A percentile compares a stretch with the other conserved stretches of the same genome.
phyloP scores from a whole-genome alignment of 2,797 vertebrate genomes.

The Discoglossus pictus region DNA sequence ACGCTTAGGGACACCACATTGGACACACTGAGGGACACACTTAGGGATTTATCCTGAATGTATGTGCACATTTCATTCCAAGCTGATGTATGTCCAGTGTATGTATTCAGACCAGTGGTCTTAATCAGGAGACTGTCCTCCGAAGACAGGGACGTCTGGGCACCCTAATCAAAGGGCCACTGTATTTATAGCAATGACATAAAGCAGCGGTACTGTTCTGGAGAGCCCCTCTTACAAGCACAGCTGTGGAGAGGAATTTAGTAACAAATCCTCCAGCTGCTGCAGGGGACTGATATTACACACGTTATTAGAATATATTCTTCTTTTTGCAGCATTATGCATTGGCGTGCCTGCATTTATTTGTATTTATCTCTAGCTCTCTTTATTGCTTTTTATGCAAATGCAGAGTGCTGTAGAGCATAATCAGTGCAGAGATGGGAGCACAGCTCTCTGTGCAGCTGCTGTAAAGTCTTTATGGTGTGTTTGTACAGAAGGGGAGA shows the following conservation, averaged over 20 bases:
- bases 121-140: too few species aligned
- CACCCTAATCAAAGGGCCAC: too few species aligned
- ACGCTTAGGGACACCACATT: too few species aligned
- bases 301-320: conserved; percentile 34
- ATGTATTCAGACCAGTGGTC: too few species aligned
- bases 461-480: conserved; percentile 25
- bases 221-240: conserved; percentile 9
- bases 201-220: too few species aligned
- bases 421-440: conserved; percentile 15
- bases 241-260: conserved; percentile 12
- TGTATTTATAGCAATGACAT: too few species aligned
- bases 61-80: too few species aligned
- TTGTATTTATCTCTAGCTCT: conserved; percentile 41
- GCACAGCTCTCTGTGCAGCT: neutral
- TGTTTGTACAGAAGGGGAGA: neutral
- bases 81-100: too few species aligned
- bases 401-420: conserved; percentile 14
- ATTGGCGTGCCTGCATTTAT: conserved; percentile 26
- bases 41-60: too few species aligned
- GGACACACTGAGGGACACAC: too few species aligned
- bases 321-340: conserved; percentile 32
- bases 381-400: conserved; percentile 45
- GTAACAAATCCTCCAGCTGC: conserved; percentile 4
- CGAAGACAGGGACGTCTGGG: too few species aligned
- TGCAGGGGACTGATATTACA: conserved; percentile 21